A percentile compares a stretch with the other conserved stretches of the same genome.
Conservation (phyloP, 2,113 vertebrate genomes). For the Etia nguti region DNA sequence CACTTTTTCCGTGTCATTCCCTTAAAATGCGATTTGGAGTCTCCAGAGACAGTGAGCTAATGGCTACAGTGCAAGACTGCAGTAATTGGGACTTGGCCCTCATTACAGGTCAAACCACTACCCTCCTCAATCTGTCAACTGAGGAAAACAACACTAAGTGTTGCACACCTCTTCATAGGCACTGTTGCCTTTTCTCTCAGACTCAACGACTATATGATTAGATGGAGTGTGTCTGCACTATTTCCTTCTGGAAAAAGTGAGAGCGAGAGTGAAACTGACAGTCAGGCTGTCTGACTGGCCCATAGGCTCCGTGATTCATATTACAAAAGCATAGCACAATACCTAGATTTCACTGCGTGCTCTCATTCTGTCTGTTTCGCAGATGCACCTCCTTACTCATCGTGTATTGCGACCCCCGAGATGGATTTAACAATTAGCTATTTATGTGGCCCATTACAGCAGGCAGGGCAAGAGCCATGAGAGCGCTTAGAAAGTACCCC, state of each 20-base stretch:
- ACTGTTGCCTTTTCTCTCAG: slow-evolving; percentile 28
- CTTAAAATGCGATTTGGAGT: slow-evolving; percentile 51
- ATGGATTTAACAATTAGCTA: slow-evolving; percentile 2
- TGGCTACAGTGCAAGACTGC: slow-evolving; percentile 64
- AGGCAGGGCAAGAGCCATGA: not conserved
- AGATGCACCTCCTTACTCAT: slow-evolving; percentile 29
- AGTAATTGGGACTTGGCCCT: slow-evolving; percentile 60
- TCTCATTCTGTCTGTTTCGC: slow-evolving; percentile 50
- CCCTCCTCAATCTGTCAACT: slow-evolving; percentile 39
- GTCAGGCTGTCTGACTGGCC: slow-evolving; percentile 51
- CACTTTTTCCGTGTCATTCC: slow-evolving; percentile 68
- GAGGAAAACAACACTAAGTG: slow-evolving; percentile 40
- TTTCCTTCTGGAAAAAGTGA: slow-evolving; percentile 64
- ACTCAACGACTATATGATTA: slow-evolving; percentile 37
- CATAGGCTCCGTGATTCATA: slow-evolving; percentile 35
- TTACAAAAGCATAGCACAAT: slow-evolving; percentile 45
- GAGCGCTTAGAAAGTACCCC: not conserved
- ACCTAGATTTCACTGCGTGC: slow-evolving; percentile 40
- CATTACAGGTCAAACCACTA: slow-evolving; percentile 51
- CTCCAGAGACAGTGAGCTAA: slow-evolving; percentile 76
- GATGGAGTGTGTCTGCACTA: slow-evolving; percentile 40
- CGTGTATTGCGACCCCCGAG: not conserved
- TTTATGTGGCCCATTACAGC: not conserved
- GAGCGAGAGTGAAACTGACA: slow-evolving; percentile 47
- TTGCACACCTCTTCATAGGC: slow-evolving; percentile 29